Conservation (phyloP, 2,888 invertebrate species). For the Prosopocoilus inquinatus region DNA sequence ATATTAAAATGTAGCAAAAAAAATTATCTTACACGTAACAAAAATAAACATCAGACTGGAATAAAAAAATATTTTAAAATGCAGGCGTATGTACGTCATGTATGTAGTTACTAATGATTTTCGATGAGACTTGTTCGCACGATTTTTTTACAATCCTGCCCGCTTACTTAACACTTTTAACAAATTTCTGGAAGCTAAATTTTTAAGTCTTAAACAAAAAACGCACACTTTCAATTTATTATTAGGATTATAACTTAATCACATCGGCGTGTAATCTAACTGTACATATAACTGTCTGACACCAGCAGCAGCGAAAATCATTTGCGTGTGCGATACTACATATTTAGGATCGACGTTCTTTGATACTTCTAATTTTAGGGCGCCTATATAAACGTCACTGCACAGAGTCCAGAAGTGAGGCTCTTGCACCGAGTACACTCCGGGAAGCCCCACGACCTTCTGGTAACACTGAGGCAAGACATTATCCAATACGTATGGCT, state of each 20-base stretch:
- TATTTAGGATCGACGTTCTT: constrained; percentile 90
- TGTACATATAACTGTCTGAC: constrained; percentile 91
- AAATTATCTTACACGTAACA: too few species aligned
- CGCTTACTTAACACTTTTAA: constrained; percentile 23
- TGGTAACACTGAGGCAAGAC: constrained; percentile 85
- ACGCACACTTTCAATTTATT: constrained; percentile 26
- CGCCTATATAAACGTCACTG: constrained; percentile 90
- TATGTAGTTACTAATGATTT: background rate
- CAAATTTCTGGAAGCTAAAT: constrained; percentile 28
- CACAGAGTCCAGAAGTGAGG: constrained; percentile 99
- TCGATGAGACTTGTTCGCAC: background rate
- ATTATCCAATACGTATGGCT: constrained; percentile 79
- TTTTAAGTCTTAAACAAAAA: constrained; percentile 28
- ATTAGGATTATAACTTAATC: constrained; percentile 41
- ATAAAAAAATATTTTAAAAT: too few species aligned
- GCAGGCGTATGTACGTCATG: too few species aligned
- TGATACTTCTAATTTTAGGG: constrained; percentile 93
- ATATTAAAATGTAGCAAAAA: background rate
- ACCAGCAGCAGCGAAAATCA: constrained; percentile 91
- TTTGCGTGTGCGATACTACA: constrained; percentile 87
- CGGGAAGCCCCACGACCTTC: constrained; percentile 84
- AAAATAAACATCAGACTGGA: too few species aligned
- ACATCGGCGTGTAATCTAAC: constrained; percentile 84
- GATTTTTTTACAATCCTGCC: too few species aligned
- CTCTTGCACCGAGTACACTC: constrained; percentile 94